Evolutionary conservation across 2,888 invertebrate genomes (phyloP), one percentile per base, ranked within the genome.

Genomic region (Urechis unicinctus): DNA sequence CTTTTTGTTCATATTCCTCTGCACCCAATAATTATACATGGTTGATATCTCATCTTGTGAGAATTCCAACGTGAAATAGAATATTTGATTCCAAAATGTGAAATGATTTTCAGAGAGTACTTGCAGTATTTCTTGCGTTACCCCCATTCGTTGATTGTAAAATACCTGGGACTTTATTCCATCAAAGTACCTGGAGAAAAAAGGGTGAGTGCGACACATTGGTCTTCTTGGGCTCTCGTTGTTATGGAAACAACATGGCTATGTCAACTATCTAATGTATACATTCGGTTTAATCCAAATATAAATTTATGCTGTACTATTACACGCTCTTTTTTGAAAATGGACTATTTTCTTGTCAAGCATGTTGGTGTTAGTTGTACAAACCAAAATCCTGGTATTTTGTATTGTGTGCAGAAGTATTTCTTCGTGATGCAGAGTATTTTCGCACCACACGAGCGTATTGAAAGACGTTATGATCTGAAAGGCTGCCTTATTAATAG

Each of bases 341-440:
- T n/a, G n/a, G n/a, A n/a, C n/a, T n/a, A n/a, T n/a, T n/a, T n/a
- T n/a, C n/a, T n/a, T n/a, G n/a, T n/a, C n/a, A n/a, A n/a, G n/a
- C n/a, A n/a, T n/a, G n/a, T n/a, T n/a, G n/a, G n/a, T n/a, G n/a
- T n/a, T n/a, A 36, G 17, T 36, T 36, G 36, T 36, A 36, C 17
- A 13, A 36, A 13, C 17, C 6, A 21, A 45, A 13, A 45, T 22
- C 17, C 17, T 21, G 6, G 6, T 45, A 17, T 45, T 45, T 45
- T 22, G 6, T 6, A 25, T 25, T 25, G 13, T 25, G 65, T 68
- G 42, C 67, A 71, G 70, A 67, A 65, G 50, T 70, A 68, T 52
- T 68, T 72, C 58, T 63, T 70, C 50, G 68, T 66, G 36, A 73
- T 73, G 73, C 70, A 73, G 60, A 73, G 69, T 51, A 66, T 72